These are phyloP conservation scores for Orientallactaga bullata DNA, from an alignment of 2,113 vertebrate genomes.

Conservation along the genomic window DNA sequence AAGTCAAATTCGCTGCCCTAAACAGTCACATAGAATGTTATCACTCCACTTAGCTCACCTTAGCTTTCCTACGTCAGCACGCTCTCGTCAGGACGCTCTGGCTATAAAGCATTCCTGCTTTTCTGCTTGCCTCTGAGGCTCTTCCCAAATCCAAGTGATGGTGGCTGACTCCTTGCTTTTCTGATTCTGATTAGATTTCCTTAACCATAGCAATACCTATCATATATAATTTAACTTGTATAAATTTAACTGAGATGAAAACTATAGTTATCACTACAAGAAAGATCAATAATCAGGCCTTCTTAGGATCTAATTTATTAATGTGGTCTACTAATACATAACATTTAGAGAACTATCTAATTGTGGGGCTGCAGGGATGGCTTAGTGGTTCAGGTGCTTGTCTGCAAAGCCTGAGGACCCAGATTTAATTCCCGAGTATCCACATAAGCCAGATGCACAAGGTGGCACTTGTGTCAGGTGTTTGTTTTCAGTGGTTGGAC, in stretches of 20 bases:
- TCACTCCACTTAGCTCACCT: not conserved
- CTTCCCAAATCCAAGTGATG: not conserved
- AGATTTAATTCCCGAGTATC: too few relatives aligned
- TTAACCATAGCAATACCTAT: not conserved
- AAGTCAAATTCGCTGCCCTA: not conserved
- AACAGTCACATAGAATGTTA: not conserved
- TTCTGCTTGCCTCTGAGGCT: not conserved
- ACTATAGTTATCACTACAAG: not conserved
- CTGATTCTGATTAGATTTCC: not conserved
- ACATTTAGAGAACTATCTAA: not conserved
- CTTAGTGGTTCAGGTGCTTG: too few relatives aligned
- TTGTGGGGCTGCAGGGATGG: too few relatives aligned
- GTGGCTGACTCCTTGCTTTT: not conserved
- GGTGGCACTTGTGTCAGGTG: too few relatives aligned
- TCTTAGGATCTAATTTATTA: conserved; percentile 8
- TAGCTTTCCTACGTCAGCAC: not conserved
- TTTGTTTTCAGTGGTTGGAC: too few relatives aligned
- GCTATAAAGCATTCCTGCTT: not conserved
- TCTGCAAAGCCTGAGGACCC: too few relatives aligned
- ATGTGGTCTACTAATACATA: not conserved
- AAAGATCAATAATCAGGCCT: conserved; percentile 3
- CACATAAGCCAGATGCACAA: too few relatives aligned
- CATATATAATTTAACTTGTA: not conserved
- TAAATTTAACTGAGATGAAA: not conserved
- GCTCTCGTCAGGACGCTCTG: not conserved